phyloP scores from a whole-genome alignment of 2,888 invertebrate species.

The Yponomeuta sedellus region DNA sequence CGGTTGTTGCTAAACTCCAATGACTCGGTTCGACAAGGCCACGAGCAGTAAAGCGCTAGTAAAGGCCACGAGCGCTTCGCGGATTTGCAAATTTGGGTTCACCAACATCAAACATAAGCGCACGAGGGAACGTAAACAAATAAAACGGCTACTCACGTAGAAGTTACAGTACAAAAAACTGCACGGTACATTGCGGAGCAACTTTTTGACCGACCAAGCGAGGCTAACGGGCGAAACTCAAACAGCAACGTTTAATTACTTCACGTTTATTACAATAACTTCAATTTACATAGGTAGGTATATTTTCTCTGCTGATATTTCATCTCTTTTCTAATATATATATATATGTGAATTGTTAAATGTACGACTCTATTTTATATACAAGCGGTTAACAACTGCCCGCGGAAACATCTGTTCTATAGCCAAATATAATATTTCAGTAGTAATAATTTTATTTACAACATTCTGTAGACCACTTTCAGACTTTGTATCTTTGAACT shows the following conservation, averaged over 20 bases:
- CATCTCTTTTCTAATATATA: background rate
- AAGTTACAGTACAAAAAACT: background rate
- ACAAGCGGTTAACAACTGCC: conserved; percentile 9
- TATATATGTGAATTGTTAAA: background rate
- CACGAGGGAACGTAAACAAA: background rate
- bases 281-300: background rate
- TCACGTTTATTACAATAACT: conserved; percentile 5
- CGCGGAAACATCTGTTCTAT: conserved; percentile 3
- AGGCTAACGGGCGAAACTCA: background rate
- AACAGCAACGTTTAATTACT: conserved; percentile 6
- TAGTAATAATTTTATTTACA: conserved; percentile 1
- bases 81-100: background rate
- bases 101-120: background rate
- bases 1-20: too few species aligned
- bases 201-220: background rate
- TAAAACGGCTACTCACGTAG: background rate
- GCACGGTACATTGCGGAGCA: background rate
- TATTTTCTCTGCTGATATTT: background rate
- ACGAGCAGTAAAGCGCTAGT: too few species aligned
- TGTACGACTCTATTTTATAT: background rate
- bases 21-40: too few species aligned
- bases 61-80: too few species aligned
- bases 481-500: background rate
- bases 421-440: conserved; percentile 1
- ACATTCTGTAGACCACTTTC: background rate